These are phyloP conservation scores for Ruditapes philippinarum DNA, from an alignment of 1,140 invertebrate species.

Conservation along the genomic window DNA sequence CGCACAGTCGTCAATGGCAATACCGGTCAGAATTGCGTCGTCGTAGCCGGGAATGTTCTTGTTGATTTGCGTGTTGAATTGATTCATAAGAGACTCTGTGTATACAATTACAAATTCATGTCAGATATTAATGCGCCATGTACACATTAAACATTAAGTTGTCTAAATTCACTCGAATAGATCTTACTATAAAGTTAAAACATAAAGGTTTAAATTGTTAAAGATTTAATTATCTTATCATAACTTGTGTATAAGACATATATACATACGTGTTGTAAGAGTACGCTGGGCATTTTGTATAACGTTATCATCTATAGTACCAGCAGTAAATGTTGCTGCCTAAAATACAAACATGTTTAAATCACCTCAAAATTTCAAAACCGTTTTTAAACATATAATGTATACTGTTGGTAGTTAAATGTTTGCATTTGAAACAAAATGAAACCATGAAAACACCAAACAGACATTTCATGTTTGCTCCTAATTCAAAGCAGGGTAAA, in stretches of 20 bases:
- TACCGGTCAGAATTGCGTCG: slow-evolving; percentile 70
- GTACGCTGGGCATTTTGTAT: slow-evolving; percentile 55
- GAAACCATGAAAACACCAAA: no score
- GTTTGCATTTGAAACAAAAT: no score
- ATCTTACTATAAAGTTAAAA: neutral
- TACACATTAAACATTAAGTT: no score
- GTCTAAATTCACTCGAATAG: neutral
- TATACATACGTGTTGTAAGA: slow-evolving; percentile 63
- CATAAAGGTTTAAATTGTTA: neutral
- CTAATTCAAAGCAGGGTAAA: no score
- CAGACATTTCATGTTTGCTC: no score
- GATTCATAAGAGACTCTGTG: slow-evolving; percentile 52
- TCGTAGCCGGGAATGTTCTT: slow-evolving; percentile 76
- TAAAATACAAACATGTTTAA: no score
- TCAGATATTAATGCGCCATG: no score
- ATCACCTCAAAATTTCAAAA: no score
- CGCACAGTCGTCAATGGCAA: slow-evolving; percentile 81
- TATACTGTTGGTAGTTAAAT: no score
- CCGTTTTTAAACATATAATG: no score
- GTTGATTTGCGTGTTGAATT: slow-evolving; percentile 72
- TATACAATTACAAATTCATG: no score
- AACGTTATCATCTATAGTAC: slow-evolving; percentile 63
- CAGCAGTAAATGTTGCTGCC: slow-evolving; percentile 61
- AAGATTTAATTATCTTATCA: neutral
- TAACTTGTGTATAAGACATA: neutral